A percentile compares a stretch with the other conserved stretches of the same genome.
Conservation (phyloP, 2,888 invertebrate genomes). For the Tyria jacobaeae region DNA sequence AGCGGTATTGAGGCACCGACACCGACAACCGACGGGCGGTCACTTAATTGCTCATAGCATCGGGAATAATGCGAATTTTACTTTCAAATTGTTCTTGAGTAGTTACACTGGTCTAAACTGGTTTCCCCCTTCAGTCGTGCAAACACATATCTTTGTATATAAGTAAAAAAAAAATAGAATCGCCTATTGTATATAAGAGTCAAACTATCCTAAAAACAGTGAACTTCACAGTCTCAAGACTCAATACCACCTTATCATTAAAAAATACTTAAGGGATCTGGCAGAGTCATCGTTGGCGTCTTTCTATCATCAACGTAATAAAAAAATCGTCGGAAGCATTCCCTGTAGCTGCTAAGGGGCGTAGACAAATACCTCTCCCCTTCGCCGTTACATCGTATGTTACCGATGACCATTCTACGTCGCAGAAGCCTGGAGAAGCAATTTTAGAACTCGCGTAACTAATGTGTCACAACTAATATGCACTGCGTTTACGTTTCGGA, state of each 20-base stretch:
- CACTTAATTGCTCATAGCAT: too few species aligned
- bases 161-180: too few species aligned
- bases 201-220: background rate
- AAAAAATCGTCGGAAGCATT: constrained; percentile 56
- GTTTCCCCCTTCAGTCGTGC: too few species aligned
- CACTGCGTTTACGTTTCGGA: background rate
- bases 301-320: background rate
- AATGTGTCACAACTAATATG: background rate
- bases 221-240: background rate
- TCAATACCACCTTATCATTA: background rate
- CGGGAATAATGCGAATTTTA: too few species aligned
- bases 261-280: background rate
- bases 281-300: background rate
- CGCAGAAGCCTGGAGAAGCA: constrained; percentile 33
- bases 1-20: too few species aligned
- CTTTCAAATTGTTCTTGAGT: too few species aligned
- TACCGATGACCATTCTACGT: constrained; percentile 50
- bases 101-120: too few species aligned
- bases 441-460: background rate
- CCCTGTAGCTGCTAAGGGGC: constrained; percentile 87
- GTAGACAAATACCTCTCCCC: constrained; percentile 71
- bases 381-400: constrained; percentile 78
- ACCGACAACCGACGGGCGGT: too few species aligned
- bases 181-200: background rate
- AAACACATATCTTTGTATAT: too few species aligned